Percentiles rank a stretch among this genome's conserved stretches.
Evolutionary conservation across 1,140 invertebrate genomes (phyloP).

Genomic region (Solenopsis invicta): DNA sequence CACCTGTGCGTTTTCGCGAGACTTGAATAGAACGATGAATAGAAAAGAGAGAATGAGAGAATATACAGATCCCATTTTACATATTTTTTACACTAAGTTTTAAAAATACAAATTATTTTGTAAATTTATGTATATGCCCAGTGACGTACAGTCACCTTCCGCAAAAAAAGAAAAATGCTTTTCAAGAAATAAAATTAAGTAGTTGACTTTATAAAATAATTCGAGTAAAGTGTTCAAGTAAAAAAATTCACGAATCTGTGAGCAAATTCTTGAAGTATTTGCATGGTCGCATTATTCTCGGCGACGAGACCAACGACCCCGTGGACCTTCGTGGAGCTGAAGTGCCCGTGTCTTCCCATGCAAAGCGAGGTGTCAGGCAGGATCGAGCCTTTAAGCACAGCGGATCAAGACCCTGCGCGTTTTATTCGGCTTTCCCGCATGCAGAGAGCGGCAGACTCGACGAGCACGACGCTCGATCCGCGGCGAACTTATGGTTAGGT

Average conservation of each 20-base stretch:
- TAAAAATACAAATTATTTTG: neutral
- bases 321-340: conserved; percentile 17
- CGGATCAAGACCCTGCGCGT: conserved; percentile 37
- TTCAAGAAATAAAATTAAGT: neutral
- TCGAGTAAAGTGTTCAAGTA: neutral
- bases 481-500: conserved; percentile 76
- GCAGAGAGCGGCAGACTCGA: conserved; percentile 59
- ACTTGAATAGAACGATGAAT: neutral
- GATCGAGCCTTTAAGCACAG: conserved; percentile 42
- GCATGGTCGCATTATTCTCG: neutral
- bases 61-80: neutral
- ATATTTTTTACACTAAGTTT: neutral
- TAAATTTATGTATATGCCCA: neutral
- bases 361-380: conserved; percentile 24
- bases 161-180: neutral
- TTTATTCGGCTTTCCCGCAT: conserved; percentile 64
- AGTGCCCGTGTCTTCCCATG: neutral
- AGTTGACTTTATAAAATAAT: neutral
- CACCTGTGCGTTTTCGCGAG: conserved; percentile 32
- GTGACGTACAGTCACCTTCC: neutral
- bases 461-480: conserved; percentile 68
- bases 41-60: neutral
- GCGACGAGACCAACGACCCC: conserved; percentile 5
- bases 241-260: neutral
- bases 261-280: neutral